Evolutionary conservation across 2,888 invertebrate species (phyloP), one percentile per base, ranked within the genome.

Genomic region (Caenorhabditis imperialis): DNA sequence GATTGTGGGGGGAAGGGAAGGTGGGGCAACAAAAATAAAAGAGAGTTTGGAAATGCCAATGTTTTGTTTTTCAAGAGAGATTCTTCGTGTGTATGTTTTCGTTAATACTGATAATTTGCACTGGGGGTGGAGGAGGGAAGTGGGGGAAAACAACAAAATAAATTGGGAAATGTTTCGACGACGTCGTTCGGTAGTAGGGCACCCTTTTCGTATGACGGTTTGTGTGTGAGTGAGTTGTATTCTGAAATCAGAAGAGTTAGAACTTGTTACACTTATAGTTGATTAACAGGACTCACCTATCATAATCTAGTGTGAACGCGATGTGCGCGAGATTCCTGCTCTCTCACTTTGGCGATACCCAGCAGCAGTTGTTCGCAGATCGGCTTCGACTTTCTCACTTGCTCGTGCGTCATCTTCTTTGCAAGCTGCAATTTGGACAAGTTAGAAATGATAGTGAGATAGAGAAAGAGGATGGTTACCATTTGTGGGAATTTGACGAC

Each of bases 351-450:
- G 42, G 58, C 35, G n/a, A 75, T 63, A 44, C 75, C 75, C 35
- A 57, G 14, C 10, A 75, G 37, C 20, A 75, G 47, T 58, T 62
- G 57, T 22, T 70, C 54, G 33, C 75, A 75, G 18, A 75, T 70
- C 35, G 75, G 75, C 25, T 44, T 62, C 16, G 75, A 62, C 40
- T 70, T 57, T n/a, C 38, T 12, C 54, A 75, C 45, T 75, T 75
- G 75, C 35, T 69, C 69, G n/a, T 55, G 40, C 4, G 69, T 57
- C 63, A 75, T 65, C 38, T 67, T 65, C 33, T 47, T 60, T 23
- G 18, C 20, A 18, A 73, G 48, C 73, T 73, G 73, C 30, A 69
- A 67, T n/a, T n/a, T n/a, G n/a, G n/a, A 51, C 53, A 45, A 25
- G 12, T 10, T 27, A 30, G 22, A 20, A 54, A 22, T 57, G 8